These are phyloP conservation scores for Drosophila suzukii DNA, from an alignment of 1,140 invertebrate species.

Conservation along the genomic window DNA sequence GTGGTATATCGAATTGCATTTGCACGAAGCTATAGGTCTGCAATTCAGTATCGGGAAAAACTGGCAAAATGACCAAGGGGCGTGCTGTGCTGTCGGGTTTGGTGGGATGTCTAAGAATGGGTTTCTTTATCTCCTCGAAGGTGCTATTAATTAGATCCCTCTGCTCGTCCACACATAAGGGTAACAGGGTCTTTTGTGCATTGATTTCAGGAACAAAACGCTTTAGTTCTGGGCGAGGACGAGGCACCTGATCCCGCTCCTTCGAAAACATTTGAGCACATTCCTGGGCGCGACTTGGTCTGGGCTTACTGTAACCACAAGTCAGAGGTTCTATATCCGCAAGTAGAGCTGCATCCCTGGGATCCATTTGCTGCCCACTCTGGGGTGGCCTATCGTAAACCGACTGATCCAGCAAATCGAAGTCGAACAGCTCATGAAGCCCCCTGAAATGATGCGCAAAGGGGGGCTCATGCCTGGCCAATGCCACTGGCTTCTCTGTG, in stretches of 20 bases:
- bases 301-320: neutral
- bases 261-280: constrained; percentile 43
- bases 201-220: neutral
- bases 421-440: constrained; percentile 36
- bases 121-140: constrained; percentile 34
- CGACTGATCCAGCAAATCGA: constrained; percentile 41
- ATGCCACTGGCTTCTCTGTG: constrained; percentile 20
- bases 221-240: constrained; percentile 6
- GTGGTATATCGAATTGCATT: constrained; percentile 38
- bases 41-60: constrained; percentile 39
- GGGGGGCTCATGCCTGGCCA: constrained; percentile 17
- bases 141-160: constrained; percentile 35
- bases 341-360: constrained; percentile 30
- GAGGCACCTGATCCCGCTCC: constrained; percentile 1
- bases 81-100: constrained; percentile 15
- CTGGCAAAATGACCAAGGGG: constrained; percentile 31
- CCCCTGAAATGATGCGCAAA: constrained; percentile 28
- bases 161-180: constrained; percentile 29
- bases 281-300: constrained; percentile 26
- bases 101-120: constrained; percentile 36
- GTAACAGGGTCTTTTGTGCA: neutral
- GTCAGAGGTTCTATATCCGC: constrained; percentile 31
- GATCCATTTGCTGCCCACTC: constrained; percentile 7
- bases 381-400: neutral
- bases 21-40: constrained; percentile 15